Conservation (phyloP, 2,797 vertebrate genomes). For the Peromyscus melanophrys region DNA sequence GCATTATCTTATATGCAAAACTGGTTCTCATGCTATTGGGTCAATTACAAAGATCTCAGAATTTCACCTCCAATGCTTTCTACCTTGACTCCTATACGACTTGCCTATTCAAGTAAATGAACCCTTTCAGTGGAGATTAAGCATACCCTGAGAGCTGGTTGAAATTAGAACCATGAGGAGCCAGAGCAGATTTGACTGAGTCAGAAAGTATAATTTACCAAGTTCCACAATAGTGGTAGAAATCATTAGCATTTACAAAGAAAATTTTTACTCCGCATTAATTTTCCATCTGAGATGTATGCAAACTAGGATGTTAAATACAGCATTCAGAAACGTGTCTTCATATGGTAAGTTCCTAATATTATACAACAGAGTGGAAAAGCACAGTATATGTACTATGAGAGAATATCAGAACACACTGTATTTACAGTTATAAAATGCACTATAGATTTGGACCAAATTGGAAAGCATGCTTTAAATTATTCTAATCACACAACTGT, state of each 20-base stretch:
- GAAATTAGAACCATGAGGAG: background rate
- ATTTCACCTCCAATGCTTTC: background rate
- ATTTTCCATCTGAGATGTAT: background rate
- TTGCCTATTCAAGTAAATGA: background rate
- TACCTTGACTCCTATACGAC: background rate
- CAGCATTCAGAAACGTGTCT: background rate
- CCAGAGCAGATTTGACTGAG: background rate
- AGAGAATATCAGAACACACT: background rate
- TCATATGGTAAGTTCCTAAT: background rate
- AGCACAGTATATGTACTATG: background rate
- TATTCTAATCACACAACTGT: background rate
- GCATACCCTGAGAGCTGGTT: background rate
- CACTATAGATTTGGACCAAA: background rate
- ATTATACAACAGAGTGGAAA: background rate
- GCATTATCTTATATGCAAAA: background rate
- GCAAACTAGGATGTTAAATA: background rate
- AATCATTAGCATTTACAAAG: background rate
- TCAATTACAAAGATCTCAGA: background rate
- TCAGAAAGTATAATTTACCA: background rate
- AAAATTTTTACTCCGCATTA: background rate
- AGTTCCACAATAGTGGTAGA: background rate
- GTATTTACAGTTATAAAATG: background rate
- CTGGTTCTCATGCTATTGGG: background rate
- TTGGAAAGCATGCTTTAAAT: background rate
- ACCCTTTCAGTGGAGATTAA: background rate